phyloP scores from a whole-genome alignment of 2,113 vertebrate species.

The Leptocoma aspasia region DNA sequence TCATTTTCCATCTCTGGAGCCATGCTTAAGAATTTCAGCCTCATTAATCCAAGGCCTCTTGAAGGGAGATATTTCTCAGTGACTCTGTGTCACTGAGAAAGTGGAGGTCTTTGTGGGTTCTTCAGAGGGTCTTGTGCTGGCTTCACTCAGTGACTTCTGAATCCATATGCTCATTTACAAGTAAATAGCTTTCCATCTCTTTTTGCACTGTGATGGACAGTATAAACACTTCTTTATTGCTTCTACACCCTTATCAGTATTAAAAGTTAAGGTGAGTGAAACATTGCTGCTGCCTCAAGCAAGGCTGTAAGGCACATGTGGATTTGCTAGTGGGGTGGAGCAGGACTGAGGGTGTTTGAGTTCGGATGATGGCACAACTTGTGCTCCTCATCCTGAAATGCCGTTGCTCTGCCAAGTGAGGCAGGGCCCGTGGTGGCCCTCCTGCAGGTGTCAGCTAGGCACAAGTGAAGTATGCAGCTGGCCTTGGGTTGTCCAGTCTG shows the following conservation, averaged over 20 bases:
- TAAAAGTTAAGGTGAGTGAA: neutral
- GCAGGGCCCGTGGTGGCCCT: fast-evolving
- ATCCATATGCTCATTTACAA: neutral
- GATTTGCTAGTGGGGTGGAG: neutral
- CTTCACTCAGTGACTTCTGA: neutral
- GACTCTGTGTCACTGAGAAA: neutral
- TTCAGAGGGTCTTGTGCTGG: neutral
- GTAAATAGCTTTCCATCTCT: neutral
- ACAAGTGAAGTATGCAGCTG: neutral
- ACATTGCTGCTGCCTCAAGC: neutral
- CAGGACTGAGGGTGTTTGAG: neutral
- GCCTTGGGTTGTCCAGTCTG: neutral
- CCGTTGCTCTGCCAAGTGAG: too few relatives aligned
- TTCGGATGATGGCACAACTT: fast-evolving
- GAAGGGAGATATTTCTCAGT: neutral
- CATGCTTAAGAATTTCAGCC: neutral
- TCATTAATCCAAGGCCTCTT: neutral
- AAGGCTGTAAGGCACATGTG: neutral
- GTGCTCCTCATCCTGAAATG: fast-evolving
- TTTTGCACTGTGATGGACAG: neutral
- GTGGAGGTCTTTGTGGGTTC: neutral
- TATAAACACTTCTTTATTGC: neutral
- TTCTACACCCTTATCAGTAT: neutral
- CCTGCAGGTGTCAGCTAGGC: neutral
- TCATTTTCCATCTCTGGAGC: neutral